Evolutionary conservation across 2,888 invertebrate genomes (phyloP).

Genomic region (Eutolmus rufibarbis): DNA sequence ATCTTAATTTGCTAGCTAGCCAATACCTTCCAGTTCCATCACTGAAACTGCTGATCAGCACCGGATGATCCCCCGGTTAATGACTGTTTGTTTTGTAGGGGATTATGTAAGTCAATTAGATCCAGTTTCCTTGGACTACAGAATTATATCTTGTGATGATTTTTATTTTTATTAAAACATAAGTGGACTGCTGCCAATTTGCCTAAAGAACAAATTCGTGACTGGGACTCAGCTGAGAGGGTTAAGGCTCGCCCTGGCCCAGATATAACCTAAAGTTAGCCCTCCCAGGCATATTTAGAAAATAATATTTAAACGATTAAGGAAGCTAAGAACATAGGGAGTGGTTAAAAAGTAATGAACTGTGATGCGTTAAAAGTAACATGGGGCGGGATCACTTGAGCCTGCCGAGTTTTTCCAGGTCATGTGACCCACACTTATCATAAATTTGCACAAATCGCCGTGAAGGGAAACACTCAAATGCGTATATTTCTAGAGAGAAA

Average conservation of each 20-base stretch:
- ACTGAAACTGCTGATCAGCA: background rate
- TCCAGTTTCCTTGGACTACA: background rate
- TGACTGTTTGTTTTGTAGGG: background rate
- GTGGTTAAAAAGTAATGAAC: background rate
- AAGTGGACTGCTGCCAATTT: background rate
- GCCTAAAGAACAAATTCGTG: background rate
- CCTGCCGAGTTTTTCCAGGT: background rate
- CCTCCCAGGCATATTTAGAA: background rate
- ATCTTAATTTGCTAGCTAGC: background rate
- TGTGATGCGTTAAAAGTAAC: background rate
- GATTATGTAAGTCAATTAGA: background rate
- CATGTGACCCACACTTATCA: constrained; percentile 6
- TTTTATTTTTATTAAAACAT: background rate
- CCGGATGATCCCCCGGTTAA: background rate
- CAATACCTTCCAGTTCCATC: background rate
- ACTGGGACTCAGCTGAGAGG: background rate
- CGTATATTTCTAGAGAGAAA: background rate
- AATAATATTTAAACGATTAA: background rate
- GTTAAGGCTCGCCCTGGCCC: background rate
- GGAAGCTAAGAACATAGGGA: background rate
- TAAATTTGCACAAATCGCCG: background rate
- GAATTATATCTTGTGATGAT: background rate
- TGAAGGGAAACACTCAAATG: background rate
- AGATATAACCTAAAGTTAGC: background rate
- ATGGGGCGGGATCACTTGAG: background rate